Conservation (phyloP, 2,888 invertebrate species). For the Cerastis leucographa region DNA sequence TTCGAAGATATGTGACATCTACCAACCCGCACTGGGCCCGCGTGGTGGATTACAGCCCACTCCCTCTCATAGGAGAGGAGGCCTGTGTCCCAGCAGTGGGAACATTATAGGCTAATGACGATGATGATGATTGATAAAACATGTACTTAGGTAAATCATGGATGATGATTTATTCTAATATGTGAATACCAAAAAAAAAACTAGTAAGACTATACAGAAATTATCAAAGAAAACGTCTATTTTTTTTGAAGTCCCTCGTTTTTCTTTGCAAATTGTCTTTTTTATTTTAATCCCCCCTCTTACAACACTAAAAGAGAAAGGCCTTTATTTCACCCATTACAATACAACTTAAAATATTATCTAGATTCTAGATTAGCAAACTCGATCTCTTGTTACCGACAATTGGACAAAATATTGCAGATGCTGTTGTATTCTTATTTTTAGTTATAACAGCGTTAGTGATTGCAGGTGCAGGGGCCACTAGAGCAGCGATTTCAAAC, state of each 20-base stretch:
- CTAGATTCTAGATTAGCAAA: slow-evolving; percentile 53
- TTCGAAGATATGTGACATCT: no score
- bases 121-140: no score
- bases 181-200: not conserved
- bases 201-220: not conserved
- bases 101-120: no score
- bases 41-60: no score
- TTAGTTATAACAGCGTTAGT: slow-evolving; percentile 39
- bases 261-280: not conserved
- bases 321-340: slow-evolving; percentile 14
- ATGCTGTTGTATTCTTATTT: slow-evolving; percentile 47
- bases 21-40: no score
- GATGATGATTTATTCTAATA: not conserved
- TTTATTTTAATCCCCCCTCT: slow-evolving; percentile 9
- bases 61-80: no score
- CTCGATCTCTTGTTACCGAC: slow-evolving; percentile 39
- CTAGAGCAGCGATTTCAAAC: slow-evolving; percentile 33
- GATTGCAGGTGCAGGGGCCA: slow-evolving; percentile 60
- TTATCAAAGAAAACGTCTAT: not conserved
- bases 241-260: not conserved
- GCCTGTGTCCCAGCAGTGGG: no score
- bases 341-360: slow-evolving; percentile 35
- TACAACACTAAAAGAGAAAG: slow-evolving; percentile 43
- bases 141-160: not conserved
- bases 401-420: slow-evolving; percentile 60